phyloP scores from a whole-genome alignment of 2,113 vertebrate genomes.

The Notechis scutatus region DNA sequence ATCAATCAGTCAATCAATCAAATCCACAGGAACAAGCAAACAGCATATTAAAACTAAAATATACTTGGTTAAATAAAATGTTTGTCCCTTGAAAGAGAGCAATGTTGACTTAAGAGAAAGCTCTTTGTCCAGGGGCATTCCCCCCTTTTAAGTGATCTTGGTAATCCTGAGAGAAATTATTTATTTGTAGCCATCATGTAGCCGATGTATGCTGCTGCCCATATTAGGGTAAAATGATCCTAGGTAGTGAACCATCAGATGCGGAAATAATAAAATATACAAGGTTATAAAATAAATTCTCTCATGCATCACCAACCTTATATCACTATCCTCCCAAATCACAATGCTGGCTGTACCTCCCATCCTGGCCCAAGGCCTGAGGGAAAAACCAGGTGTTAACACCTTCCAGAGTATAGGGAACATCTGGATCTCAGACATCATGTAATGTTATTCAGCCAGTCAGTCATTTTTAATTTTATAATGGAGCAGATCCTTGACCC shows the following conservation, averaged over 20 bases:
- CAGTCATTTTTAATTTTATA: neutral
- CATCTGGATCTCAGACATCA: neutral
- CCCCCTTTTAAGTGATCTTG: neutral
- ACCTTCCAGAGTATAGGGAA: neutral
- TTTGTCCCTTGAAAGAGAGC: neutral
- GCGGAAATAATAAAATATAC: neutral
- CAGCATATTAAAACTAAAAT: neutral
- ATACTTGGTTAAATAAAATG: neutral
- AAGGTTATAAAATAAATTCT: neutral
- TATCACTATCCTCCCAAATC: neutral
- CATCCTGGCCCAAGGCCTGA: neutral
- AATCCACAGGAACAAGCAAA: neutral
- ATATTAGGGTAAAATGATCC: neutral
- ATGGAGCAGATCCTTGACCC: neutral
- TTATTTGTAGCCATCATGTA: neutral
- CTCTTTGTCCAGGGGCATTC: neutral
- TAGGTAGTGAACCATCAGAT: neutral
- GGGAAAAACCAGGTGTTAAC: neutral
- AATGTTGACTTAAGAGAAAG: neutral
- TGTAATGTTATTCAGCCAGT: neutral
- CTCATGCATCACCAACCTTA: neutral
- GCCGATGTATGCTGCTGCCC: neutral
- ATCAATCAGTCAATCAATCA: neutral
- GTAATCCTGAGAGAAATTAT: neutral
- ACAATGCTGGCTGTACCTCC: neutral